These are phyloP conservation scores for Hydrozoanthus gracilis DNA, from an alignment of 92 coral and sea anemone genomes.

Conservation along the genomic window DNA sequence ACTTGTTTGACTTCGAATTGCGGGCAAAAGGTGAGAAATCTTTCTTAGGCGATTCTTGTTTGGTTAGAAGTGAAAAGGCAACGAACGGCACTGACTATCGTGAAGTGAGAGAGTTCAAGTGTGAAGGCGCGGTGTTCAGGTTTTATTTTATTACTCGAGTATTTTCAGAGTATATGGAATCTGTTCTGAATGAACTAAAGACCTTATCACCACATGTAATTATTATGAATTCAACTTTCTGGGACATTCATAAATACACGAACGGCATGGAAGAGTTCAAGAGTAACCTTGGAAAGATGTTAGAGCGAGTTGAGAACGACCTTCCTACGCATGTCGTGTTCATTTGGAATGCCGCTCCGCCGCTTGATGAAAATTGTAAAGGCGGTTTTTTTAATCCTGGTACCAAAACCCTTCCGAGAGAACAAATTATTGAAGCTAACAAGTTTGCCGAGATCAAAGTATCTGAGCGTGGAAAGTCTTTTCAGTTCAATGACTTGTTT, in stretches of 20 bases:
- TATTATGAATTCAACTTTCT: slow-evolving; percentile 88
- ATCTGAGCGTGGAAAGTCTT: slow-evolving; percentile 35
- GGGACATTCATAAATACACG: slow-evolving; percentile 91
- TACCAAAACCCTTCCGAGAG: slow-evolving; percentile 67
- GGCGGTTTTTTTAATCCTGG: slow-evolving; percentile 86
- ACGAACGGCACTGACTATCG: slow-evolving; percentile 72
- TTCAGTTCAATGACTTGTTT: slow-evolving; percentile 67
- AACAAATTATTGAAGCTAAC: slow-evolving; percentile 73
- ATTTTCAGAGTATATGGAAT: slow-evolving; percentile 78
- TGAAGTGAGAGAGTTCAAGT: slow-evolving; percentile 85
- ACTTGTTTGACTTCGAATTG: slow-evolving; percentile 66
- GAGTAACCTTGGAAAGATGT: slow-evolving; percentile 66
- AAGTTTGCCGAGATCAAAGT: slow-evolving; percentile 58
- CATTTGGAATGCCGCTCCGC: slow-evolving; percentile 91
- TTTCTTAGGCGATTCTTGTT: slow-evolving; percentile 78
- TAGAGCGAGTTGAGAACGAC: slow-evolving; percentile 48
- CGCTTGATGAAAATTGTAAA: slow-evolving; percentile 80
- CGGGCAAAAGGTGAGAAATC: slow-evolving; percentile 83
- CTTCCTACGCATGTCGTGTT: slow-evolving; percentile 70
- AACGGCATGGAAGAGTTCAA: slow-evolving; percentile 65
- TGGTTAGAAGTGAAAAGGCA: slow-evolving; percentile 71
- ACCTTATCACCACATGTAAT: slow-evolving; percentile 77
- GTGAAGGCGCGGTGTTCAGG: slow-evolving; percentile 52
- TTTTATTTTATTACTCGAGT: slow-evolving; percentile 89
- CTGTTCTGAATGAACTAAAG: slow-evolving; percentile 75